A percentile compares a stretch with the other conserved stretches of the same genome.
Evolutionary conservation across 2,113 vertebrate species (phyloP).

Genomic region (Corvus cornix): DNA sequence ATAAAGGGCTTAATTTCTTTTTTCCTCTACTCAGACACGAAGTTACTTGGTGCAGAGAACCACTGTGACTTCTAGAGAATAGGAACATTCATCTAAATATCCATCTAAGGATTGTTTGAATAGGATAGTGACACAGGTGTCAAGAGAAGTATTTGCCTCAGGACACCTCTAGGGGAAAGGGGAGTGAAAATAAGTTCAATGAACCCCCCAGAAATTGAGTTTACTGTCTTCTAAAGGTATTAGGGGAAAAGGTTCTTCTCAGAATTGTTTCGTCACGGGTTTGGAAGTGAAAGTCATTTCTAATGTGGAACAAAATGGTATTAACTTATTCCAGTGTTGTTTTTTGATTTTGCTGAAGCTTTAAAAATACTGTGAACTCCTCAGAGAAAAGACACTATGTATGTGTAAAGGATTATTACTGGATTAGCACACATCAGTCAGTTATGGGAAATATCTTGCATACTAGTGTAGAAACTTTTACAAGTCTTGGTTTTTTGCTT

Average conservation of each 20-base stretch:
- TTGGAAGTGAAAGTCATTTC: neutral
- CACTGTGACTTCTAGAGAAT: neutral
- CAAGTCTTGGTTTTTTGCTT: neutral
- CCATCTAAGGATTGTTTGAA: neutral
- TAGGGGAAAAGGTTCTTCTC: neutral
- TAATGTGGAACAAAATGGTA: neutral
- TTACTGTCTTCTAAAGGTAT: neutral
- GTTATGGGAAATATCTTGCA: neutral
- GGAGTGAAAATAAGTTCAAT: neutral
- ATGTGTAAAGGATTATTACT: neutral
- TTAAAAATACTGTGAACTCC: neutral
- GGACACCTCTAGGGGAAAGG: neutral
- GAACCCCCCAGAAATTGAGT: neutral
- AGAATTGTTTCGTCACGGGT: neutral
- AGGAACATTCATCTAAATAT: neutral
- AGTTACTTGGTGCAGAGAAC: neutral
- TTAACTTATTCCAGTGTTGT: neutral
- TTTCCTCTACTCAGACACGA: neutral
- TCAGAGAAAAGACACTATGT: neutral
- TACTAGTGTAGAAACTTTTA: neutral
- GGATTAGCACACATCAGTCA: neutral
- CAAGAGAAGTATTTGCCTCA: neutral
- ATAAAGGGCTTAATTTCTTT: neutral
- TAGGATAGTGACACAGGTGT: neutral
- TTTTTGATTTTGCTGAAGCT: neutral